Percentiles rank a stretch among this genome's conserved stretches.
These are phyloP conservation scores for Aleiodes sp. DNA, from an alignment of 1,140 invertebrate species.

Conservation along the genomic window DNA sequence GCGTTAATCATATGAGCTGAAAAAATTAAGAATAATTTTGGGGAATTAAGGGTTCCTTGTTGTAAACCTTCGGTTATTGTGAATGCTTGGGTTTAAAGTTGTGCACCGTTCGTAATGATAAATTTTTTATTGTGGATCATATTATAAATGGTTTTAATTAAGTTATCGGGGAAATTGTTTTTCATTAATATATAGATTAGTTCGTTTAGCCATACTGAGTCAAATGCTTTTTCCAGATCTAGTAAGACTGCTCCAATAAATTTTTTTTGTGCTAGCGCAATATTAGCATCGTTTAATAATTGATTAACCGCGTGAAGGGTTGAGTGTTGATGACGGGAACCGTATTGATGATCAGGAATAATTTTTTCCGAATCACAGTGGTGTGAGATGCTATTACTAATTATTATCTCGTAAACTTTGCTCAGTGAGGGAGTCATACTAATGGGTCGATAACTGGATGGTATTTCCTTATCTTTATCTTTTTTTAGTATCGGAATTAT, in stretches of 20 bases:
- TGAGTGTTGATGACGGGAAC: background rate
- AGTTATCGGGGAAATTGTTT: conserved; percentile 31
- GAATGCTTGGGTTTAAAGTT: background rate
- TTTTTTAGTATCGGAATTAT: conserved; percentile 39
- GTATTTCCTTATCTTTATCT: conserved; percentile 27
- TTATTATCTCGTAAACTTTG: conserved; percentile 16
- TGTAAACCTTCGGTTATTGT: background rate
- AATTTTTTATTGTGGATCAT: conserved; percentile 1
- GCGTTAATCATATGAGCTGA: background rate
- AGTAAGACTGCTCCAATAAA: conserved; percentile 1
- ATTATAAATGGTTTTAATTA: conserved; percentile 25
- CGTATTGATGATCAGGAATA: background rate
- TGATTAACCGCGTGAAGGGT: background rate
- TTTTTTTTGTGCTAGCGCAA: background rate
- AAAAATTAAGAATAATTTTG: background rate
- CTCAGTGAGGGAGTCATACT: conserved; percentile 4
- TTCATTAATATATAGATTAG: background rate
- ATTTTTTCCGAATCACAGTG: background rate
- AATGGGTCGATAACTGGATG: conserved; percentile 15
- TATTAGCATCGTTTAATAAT: background rate
- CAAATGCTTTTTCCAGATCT: conserved; percentile 11
- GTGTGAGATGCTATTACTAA: background rate
- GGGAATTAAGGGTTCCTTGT: background rate
- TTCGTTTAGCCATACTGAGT: conserved; percentile 6
- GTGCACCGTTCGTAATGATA: background rate